Percentiles rank a stretch among this genome's conserved stretches.
phyloP scores from a whole-genome alignment of 2,888 invertebrate genomes.

The Dorcus hopei region DNA sequence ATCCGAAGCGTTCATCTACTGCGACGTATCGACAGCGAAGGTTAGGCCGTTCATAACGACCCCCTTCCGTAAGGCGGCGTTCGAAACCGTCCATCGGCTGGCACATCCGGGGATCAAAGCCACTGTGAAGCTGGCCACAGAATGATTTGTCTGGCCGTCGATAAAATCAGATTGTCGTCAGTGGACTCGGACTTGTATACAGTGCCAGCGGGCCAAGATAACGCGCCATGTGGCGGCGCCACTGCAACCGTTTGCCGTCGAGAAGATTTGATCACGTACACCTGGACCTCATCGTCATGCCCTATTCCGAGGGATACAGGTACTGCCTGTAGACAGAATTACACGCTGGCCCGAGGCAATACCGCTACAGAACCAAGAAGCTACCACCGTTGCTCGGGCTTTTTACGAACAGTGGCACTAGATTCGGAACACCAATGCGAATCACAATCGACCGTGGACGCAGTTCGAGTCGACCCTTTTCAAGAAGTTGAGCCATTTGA shows the following conservation, averaged over 20 bases:
- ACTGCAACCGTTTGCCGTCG: constrained; percentile 19
- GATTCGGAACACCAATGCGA: constrained; percentile 28
- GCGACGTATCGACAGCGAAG: too few species aligned
- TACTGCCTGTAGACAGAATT: constrained; percentile 34
- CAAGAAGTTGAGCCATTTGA: constrained; percentile 16
- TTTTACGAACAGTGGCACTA: constrained; percentile 32
- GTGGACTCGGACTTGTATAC: constrained; percentile 11
- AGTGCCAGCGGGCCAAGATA: constrained; percentile 19
- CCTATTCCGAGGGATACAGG: constrained; percentile 38
- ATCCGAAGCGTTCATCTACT: too few species aligned
- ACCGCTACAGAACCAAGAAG: constrained; percentile 35
- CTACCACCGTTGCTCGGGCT: constrained; percentile 31
- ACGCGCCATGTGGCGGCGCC: constrained; percentile 29
- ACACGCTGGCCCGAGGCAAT: constrained; percentile 35
- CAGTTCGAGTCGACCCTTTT: constrained; percentile 16
- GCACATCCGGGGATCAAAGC: constrained; percentile 5
- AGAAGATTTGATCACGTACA: constrained; percentile 43
- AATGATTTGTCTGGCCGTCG: constrained; percentile 13
- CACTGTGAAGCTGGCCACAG: neutral
- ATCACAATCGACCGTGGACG: constrained; percentile 36
- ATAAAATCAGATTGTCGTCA: constrained; percentile 3
- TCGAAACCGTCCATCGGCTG: neutral
- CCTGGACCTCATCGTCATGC: constrained; percentile 38
- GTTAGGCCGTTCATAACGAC: neutral
- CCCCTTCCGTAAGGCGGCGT: neutral